phyloP scores from a whole-genome alignment of 2,888 invertebrate genomes.

The Oeneis ivallda region DNA sequence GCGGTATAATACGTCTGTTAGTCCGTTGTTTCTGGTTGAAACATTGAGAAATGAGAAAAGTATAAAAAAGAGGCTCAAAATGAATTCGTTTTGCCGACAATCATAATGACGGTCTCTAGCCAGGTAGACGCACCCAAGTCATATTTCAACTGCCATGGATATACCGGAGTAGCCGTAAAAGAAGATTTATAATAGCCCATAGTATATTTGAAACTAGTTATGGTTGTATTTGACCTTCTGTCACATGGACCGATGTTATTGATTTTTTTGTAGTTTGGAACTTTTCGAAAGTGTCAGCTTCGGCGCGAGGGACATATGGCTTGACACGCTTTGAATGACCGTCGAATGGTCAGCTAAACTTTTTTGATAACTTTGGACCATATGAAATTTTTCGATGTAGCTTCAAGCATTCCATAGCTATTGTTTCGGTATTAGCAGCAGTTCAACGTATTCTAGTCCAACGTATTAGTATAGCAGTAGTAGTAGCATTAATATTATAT shows the following conservation, averaged over 20 bases:
- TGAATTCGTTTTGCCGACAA: constrained; percentile 76
- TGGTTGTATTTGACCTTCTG: constrained; percentile 68
- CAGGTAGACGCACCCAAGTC: constrained; percentile 78
- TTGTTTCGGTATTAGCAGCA: no score
- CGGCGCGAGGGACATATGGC: constrained; percentile 64
- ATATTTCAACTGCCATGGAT: constrained; percentile 78
- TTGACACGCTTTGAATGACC: constrained; percentile 67
- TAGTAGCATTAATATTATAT: no score
- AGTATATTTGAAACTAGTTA: constrained; percentile 75
- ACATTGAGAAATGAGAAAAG: constrained; percentile 57
- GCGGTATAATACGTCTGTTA: constrained; percentile 54
- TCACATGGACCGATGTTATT: constrained; percentile 68
- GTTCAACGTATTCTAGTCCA: no score
- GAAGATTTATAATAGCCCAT: constrained; percentile 73
- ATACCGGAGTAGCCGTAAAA: constrained; percentile 72
- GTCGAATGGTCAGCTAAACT: constrained; percentile 59
- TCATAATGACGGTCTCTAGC: constrained; percentile 78
- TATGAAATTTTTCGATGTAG: background rate
- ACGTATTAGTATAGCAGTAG: no score
- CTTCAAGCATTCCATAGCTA: background rate
- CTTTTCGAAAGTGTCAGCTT: constrained; percentile 50
- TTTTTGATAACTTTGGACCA: constrained; percentile 40
- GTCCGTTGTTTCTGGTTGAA: constrained; percentile 60
- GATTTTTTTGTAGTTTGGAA: constrained; percentile 63
- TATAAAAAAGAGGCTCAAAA: constrained; percentile 63